Evolutionary conservation across 2,888 invertebrate species (phyloP).

Genomic region (Lysandra bellargus): DNA sequence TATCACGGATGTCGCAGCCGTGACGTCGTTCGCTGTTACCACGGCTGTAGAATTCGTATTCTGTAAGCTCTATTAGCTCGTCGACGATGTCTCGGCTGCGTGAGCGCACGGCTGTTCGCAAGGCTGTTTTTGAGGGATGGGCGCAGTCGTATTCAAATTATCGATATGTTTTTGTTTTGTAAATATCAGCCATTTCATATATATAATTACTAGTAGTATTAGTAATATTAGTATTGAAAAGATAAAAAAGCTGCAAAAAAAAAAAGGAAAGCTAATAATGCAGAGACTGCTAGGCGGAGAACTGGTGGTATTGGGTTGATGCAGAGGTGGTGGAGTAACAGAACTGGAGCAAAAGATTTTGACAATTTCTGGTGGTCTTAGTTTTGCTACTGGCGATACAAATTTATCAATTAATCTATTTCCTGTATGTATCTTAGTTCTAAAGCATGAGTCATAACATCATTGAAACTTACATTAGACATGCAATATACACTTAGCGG

Average conservation of each 20-base stretch:
- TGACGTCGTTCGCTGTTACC: no score
- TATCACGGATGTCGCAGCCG: no score
- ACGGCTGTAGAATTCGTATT: no score
- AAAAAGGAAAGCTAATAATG: no score
- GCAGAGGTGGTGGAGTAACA: no score
- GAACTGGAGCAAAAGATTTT: no score
- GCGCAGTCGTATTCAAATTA: neutral
- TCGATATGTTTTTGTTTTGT: neutral
- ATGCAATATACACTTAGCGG: no score
- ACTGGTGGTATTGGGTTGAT: no score
- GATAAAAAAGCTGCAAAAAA: no score
- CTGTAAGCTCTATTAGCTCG: slow-evolving; percentile 8
- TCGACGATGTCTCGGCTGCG: slow-evolving; percentile 14
- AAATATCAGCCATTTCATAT: neutral
- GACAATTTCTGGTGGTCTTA: slow-evolving; percentile 4
- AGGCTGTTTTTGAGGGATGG: neutral
- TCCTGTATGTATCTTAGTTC: neutral
- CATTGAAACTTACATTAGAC: no score
- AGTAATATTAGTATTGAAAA: no score
- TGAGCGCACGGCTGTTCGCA: neutral
- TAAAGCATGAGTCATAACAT: neutral
- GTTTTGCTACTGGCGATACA: neutral
- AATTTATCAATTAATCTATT: neutral
- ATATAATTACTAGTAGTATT: neutral
- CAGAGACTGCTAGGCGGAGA: no score